Evolutionary conservation across 2,113 vertebrate species (phyloP), one percentile per base, ranked within the genome.

Genomic region (Suncus etruscus): DNA sequence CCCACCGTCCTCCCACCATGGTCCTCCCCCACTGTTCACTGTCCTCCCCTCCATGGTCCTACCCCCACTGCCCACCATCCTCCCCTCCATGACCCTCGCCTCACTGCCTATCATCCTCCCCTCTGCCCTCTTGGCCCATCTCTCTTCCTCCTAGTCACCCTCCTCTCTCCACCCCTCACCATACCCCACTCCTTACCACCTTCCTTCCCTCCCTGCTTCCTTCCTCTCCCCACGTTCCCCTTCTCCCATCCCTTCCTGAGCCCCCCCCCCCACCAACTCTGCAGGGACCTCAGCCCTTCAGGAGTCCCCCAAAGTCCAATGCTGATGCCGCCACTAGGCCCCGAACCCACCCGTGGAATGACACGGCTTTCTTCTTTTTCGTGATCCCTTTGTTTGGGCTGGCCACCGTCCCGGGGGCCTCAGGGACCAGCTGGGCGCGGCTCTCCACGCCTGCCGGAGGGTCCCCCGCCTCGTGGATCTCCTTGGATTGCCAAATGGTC

Each of bases 401-500:
- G 86, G 79, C 76, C 77, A 66, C 91, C n/a, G 87, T 94, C 81
- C 89, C 94, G 15, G 95, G 95, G 93, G 91, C 86, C 92, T 97
- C 95, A 0, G 95, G 91, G 83, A 88, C 85, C 74, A 96, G 65
- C 72, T 95, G 96, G 91, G 94, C 66, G 47, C 14, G 87, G 80
- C 83, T 89, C 66, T 97, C 95, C 0, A 94, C 83, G 27, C 94
- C 94, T 0, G 86, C 91, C 0, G 96, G 94, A 68, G 96, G 95
- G 50, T 97, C 97, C 58, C 96, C 96, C 0, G 96, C 97, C 63
- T 97, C 96, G 0, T 97, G 96, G 83, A 97, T 96, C 83, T 97
- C 97, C 73, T 97, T 97, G 91, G 96, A 97, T 48, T 97, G 97
- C 97, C 97, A 97, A 94, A 97, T 97, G 0, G 97, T 97, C 83